A percentile compares a stretch with the other conserved stretches of the same genome.
These are phyloP conservation scores for Sorex maritimensis DNA, from an alignment of 2,797 vertebrate species.

Conservation along the genomic window DNA sequence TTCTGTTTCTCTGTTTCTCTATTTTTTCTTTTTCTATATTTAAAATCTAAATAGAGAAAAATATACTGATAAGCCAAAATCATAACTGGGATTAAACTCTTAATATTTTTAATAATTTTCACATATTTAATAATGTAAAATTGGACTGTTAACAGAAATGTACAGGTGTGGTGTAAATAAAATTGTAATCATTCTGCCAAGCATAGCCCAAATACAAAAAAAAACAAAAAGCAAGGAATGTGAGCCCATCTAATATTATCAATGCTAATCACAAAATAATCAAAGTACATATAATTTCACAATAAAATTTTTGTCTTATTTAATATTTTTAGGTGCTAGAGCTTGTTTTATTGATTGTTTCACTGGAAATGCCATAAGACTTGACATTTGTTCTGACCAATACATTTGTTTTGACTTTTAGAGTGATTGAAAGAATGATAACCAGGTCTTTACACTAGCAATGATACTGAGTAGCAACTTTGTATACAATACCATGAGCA, in stretches of 20 bases:
- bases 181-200: neutral
- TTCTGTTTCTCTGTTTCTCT: too few relatives aligned
- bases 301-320: conserved; percentile 20
- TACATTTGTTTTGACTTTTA: conserved; percentile 67
- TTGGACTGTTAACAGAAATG: neutral
- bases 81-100: neutral
- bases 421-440: conserved; percentile 79
- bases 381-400: neutral
- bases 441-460: conserved; percentile 81
- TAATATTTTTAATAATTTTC: too few relatives aligned
- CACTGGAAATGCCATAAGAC: neutral
- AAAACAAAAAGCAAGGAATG: neutral
- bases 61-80: conserved; percentile 37
- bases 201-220: too few relatives aligned
- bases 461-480: conserved; percentile 86
- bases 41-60: neutral
- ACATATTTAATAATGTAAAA: neutral
- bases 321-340: too few relatives aligned
- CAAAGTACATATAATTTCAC: neutral
- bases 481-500: conserved; percentile 86
- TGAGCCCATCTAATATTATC: neutral
- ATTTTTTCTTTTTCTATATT: neutral
- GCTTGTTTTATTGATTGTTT: neutral
- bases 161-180: neutral
- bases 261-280: conserved; percentile 12